phyloP scores from a whole-genome alignment of 2,888 invertebrate species.

The Cephus pulcher region DNA sequence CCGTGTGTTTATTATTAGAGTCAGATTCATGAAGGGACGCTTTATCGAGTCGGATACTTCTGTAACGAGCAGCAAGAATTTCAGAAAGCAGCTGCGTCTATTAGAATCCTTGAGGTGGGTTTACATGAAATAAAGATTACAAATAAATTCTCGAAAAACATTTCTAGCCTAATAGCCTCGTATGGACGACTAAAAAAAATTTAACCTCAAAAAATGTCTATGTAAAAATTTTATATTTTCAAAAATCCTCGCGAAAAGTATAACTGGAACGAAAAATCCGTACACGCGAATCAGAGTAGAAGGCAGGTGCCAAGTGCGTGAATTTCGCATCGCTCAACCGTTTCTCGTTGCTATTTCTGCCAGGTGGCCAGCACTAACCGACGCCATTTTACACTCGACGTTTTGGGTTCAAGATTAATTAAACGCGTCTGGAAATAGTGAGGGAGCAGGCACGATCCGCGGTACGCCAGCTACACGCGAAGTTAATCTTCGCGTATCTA shows the following conservation, averaged over 20 bases:
- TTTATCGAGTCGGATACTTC: background rate
- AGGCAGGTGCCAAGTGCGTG: conserved; percentile 51
- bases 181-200: background rate
- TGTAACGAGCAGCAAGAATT: background rate
- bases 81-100: background rate
- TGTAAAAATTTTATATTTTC: background rate
- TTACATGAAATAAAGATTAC: background rate
- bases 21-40: background rate
- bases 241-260: background rate
- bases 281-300: conserved; percentile 5
- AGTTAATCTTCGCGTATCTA: conserved; percentile 38
- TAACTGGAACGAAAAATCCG: background rate
- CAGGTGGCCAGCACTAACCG: conserved; percentile 46
- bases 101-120: background rate
- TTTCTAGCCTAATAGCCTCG: background rate
- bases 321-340: conserved; percentile 35
- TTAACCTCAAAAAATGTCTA: background rate
- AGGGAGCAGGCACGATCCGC: conserved; percentile 14
- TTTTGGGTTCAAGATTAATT: conserved; percentile 63
- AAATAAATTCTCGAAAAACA: background rate
- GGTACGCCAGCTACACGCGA: conserved; percentile 32
- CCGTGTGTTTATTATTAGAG: conserved; percentile 10
- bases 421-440: conserved; percentile 60
- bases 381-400: conserved; percentile 52
- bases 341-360: conserved; percentile 58